Evolutionary conservation across 2,113 vertebrate species (phyloP).

Genomic region (Rhombomys opimus): DNA sequence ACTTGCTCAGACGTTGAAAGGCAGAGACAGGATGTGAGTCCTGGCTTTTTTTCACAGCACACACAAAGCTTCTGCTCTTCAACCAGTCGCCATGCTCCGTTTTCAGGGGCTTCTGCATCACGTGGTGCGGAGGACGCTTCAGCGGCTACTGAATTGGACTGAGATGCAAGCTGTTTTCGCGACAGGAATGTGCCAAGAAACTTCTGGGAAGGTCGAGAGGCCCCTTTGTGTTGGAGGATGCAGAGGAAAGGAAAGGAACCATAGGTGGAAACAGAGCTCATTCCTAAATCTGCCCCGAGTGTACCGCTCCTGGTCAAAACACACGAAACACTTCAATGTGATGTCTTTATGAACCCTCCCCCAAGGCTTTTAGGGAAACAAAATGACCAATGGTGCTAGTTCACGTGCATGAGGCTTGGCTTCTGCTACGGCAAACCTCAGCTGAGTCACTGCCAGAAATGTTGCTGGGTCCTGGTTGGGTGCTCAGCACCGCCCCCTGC

Average conservation of each 20-base stretch:
- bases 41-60: background rate
- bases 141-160: background rate
- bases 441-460: background rate
- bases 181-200: background rate
- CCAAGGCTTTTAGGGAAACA: background rate
- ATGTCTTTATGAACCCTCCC: background rate
- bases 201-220: background rate
- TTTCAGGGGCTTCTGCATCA: background rate
- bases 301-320: background rate
- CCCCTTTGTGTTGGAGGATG: background rate
- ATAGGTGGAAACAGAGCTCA: background rate
- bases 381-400: background rate
- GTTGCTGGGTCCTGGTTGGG: background rate
- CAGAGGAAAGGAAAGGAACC: background rate
- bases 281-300: background rate
- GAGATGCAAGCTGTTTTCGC: conserved; percentile 1
- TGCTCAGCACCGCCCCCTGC: conserved; percentile 69
- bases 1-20: background rate
- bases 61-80: background rate
- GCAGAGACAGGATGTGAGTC: background rate
- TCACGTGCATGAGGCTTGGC: background rate
- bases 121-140: background rate
- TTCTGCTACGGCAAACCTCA: background rate
- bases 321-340: background rate
- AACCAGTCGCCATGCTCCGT: too few relatives aligned